Evolutionary conservation across 2,888 invertebrate species (phyloP), one percentile per base, ranked within the genome.

Genomic region (Melanargia galathea): DNA sequence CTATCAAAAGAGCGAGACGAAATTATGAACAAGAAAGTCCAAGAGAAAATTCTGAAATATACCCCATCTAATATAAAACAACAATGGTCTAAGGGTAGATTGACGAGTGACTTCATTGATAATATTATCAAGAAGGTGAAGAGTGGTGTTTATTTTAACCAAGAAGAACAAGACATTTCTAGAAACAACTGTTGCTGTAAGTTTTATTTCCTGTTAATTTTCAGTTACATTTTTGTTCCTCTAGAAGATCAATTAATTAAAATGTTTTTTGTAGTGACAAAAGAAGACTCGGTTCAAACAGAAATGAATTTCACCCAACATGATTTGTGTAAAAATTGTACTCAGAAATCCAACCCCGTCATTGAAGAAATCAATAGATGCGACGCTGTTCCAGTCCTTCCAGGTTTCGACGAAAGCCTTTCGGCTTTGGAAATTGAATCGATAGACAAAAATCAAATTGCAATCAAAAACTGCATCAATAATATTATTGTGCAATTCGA

Each of bases 31-130:
- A 38, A 43, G 20, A 57, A 63, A 49, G 46, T n/a, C n/a, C n/a
- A 33, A 40, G 11, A 20, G 24, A 56, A 56, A 43, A 49, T 24
- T 13, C 3, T 48, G 45, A 59, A 52, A 16, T 55, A 33, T 2
- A 33, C 33, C 10, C 10, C 60, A 43, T 16, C 26, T 18, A 40
- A 33, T 10, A 60, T 67, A 18, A 72, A 66, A 57, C 63, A 76
- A 61, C 75, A 79, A 13, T 82, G 84, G 82, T 71, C 80, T 11
- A 88, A 83, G 75, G 76, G 78, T 10, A 87, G 80, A 70, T 79
- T 83, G 81, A 81, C 84, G 0, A 87, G 81, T 70, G 86, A 88
- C 54, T 83, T 87, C 55, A 83, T 90, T 57, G 90, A 90, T n/a
- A 87, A 80, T 63, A 80, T 90, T 16, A 84, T 90, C 43, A 82